Evolutionary conservation across 2,113 vertebrate genomes (phyloP).

Genomic region (Desmodus rotundus): DNA sequence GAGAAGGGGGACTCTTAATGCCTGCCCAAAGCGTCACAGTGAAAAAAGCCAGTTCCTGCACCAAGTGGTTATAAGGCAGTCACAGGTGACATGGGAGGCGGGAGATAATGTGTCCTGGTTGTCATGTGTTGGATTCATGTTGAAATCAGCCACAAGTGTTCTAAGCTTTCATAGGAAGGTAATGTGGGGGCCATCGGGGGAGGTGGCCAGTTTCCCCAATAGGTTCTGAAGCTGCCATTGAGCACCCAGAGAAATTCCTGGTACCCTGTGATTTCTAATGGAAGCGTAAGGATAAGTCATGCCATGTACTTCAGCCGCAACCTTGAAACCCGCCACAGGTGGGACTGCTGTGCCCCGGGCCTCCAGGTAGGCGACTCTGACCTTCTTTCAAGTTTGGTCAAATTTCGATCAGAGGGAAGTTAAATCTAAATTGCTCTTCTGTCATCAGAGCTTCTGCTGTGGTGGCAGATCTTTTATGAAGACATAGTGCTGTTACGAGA

Average conservation of each 20-base stretch:
- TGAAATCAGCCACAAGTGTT: neutral
- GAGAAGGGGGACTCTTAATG: neutral
- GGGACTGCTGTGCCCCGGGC: neutral
- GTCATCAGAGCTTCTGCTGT: neutral
- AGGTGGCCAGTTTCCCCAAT: accelerated
- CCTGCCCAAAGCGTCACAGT: neutral
- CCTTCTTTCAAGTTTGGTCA: constrained; percentile 28
- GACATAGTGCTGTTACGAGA: neutral
- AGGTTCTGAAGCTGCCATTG: neutral
- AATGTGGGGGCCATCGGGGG: neutral
- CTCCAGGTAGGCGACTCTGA: neutral
- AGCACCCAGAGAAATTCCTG: neutral
- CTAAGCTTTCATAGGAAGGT: neutral
- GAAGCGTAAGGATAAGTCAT: neutral
- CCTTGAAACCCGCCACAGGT: neutral
- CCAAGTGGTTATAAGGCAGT: neutral
- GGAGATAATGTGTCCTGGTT: neutral
- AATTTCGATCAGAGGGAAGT: constrained; percentile 41
- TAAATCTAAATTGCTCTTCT: constrained; percentile 2
- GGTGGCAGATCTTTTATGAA: neutral
- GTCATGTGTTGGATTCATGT: neutral
- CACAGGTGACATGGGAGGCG: neutral
- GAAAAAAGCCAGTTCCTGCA: neutral
- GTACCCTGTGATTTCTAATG: neutral
- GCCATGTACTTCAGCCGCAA: neutral